Conservation (phyloP, 2,113 vertebrate species). For the Myotis davidii region DNA sequence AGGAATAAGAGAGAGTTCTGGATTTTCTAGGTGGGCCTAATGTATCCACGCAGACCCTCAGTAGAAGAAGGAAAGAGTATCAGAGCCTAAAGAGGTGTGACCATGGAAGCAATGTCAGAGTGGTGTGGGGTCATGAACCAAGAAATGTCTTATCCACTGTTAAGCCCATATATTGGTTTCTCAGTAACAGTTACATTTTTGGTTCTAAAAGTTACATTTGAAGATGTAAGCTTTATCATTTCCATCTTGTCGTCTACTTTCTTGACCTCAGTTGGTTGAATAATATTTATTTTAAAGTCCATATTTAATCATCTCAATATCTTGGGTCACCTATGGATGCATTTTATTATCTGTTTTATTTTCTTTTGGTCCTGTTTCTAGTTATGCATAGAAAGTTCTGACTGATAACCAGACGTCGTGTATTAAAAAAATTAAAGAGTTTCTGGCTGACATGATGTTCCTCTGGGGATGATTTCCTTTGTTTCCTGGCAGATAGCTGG, state of each 20-base stretch:
- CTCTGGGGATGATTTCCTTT: background rate
- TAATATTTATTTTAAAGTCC: background rate
- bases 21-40: background rate
- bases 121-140: background rate
- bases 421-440: background rate
- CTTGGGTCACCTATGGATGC: background rate
- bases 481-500: background rate
- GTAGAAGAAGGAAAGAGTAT: background rate
- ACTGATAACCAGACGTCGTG: background rate
- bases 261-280: background rate
- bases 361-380: background rate
- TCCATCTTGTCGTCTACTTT: background rate
- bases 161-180: background rate
- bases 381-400: background rate
- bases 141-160: background rate
- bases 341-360: slow-evolving; percentile 9
- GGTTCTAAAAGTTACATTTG: background rate
- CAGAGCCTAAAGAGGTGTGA: background rate
- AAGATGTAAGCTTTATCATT: background rate
- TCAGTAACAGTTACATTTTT: background rate
- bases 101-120: background rate
- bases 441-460: background rate
- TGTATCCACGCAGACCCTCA: background rate
- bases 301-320: background rate
- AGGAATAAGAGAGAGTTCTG: background rate